phyloP scores from a whole-genome alignment of 2,113 vertebrate genomes.

The Sylvia atricapilla region DNA sequence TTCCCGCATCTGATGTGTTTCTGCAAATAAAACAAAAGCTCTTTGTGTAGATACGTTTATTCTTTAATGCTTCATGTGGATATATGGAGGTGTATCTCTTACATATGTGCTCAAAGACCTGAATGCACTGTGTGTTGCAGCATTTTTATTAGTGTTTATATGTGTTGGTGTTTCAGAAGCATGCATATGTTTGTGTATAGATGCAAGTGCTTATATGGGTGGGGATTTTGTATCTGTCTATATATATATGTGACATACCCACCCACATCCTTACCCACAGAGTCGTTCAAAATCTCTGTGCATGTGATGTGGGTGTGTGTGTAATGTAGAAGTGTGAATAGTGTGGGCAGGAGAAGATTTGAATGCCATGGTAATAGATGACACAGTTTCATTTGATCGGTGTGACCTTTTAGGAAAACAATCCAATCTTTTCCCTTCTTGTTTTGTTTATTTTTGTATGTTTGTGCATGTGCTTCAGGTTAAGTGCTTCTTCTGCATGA shows the following conservation, averaged over 20 bases:
- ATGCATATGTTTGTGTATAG: conserved; percentile 46
- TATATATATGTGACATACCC: conserved; percentile 54
- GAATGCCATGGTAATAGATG: conserved; percentile 51
- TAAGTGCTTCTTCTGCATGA: conserved; percentile 72
- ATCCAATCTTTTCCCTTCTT: conserved; percentile 60
- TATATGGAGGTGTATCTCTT: neutral
- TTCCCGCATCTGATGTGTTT: neutral
- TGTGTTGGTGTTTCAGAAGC: conserved; percentile 43
- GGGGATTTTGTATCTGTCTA: conserved; percentile 41
- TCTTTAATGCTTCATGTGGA: neutral
- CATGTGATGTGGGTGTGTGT: conserved; percentile 66
- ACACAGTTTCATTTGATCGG: conserved; percentile 56
- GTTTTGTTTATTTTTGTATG: conserved; percentile 71
- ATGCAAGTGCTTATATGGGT: conserved; percentile 32
- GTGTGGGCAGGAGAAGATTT: conserved; percentile 49
- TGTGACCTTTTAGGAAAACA: conserved; percentile 58
- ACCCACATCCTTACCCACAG: conserved; percentile 55
- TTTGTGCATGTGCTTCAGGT: conserved; percentile 76
- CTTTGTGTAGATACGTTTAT: neutral
- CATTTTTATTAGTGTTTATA: conserved; percentile 2
- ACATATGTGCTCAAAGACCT: neutral
- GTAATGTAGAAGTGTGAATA: conserved; percentile 58
- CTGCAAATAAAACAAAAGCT: neutral
- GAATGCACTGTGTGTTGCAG: neutral
- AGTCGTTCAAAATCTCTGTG: conserved; percentile 55